These are phyloP conservation scores for Lycodopsis pacificus DNA, from an alignment of 2,797 vertebrate genomes.

Conservation along the genomic window DNA sequence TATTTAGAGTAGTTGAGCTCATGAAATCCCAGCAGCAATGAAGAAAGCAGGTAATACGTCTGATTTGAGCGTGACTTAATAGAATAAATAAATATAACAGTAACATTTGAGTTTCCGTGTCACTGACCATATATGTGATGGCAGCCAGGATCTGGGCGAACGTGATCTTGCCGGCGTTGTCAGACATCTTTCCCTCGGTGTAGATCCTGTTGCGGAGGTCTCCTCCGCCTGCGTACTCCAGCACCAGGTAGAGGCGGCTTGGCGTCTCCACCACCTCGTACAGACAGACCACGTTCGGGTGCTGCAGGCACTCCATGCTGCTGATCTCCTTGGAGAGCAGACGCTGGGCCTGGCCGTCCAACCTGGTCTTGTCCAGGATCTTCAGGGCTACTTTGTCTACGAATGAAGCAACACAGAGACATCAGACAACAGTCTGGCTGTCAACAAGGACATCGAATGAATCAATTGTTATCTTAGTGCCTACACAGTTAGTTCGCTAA, in stretches of 20 bases:
- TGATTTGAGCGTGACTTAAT: neutral
- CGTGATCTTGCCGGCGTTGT: conserved; percentile 88
- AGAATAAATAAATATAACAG: neutral
- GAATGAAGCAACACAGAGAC: neutral
- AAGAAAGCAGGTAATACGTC: neutral
- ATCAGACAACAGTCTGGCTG: neutral
- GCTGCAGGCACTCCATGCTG: conserved; percentile 93
- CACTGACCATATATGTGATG: conserved; percentile 94
- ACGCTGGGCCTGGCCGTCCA: conserved; percentile 90
- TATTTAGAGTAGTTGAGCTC: neutral
- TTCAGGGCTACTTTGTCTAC: conserved; percentile 98
- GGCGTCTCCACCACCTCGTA: conserved; percentile 95
- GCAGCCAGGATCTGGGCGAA: conserved; percentile 96
- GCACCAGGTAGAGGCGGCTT: conserved; percentile 91
- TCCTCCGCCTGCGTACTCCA: conserved; percentile 95
- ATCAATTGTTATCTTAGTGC: neutral
- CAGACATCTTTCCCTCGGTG: conserved; percentile 88
- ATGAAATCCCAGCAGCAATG: neutral
- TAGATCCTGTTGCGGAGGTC: conserved; percentile 92
- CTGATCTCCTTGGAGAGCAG: conserved; percentile 92
- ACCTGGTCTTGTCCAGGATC: conserved; percentile 91
- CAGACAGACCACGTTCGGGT: conserved; percentile 92
- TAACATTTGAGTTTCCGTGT: neutral
- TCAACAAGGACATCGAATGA: neutral
- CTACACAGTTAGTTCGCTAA: too few species aligned